Evolutionary conservation across 1,140 invertebrate species (phyloP).

Genomic region (Bradysia coprophila): DNA sequence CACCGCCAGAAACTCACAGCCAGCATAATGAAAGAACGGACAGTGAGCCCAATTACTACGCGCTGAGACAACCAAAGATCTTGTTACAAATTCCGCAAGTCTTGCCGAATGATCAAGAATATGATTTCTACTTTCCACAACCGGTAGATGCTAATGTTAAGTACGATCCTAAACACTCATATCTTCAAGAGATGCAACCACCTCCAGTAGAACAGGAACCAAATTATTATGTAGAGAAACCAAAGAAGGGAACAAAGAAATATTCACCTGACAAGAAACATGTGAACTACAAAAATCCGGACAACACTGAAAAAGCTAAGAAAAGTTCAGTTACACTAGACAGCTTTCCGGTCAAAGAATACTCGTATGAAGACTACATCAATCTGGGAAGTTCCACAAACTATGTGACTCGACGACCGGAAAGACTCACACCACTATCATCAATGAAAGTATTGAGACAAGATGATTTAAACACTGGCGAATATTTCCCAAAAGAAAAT

Average conservation of each 20-base stretch:
- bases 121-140: background rate
- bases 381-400: slow-evolving; percentile 17
- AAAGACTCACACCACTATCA: slow-evolving; percentile 18
- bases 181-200: slow-evolving; percentile 3
- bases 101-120: background rate
- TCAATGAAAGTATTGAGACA: slow-evolving; percentile 13
- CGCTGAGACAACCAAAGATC: background rate
- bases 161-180: background rate
- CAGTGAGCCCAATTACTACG: too few species aligned
- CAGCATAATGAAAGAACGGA: too few species aligned
- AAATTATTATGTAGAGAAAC: slow-evolving; percentile 15
- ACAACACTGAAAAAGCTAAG: slow-evolving; percentile 4
- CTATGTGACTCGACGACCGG: slow-evolving; percentile 5
- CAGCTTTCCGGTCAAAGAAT: too few species aligned
- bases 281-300: slow-evolving; percentile 12
- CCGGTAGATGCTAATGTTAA: background rate
- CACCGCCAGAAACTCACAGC: too few species aligned
- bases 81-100: background rate
- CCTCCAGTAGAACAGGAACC: slow-evolving; percentile 7
- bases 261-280: slow-evolving; percentile 14
- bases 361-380: too few species aligned
- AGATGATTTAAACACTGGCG: background rate
- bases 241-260: slow-evolving; percentile 22
- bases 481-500: background rate
- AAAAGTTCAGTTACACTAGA: slow-evolving; percentile 11